Percentiles rank a stretch among this genome's conserved stretches.
Conservation (phyloP, 2,113 vertebrate species). For the Donacobius atricapilla region DNA sequence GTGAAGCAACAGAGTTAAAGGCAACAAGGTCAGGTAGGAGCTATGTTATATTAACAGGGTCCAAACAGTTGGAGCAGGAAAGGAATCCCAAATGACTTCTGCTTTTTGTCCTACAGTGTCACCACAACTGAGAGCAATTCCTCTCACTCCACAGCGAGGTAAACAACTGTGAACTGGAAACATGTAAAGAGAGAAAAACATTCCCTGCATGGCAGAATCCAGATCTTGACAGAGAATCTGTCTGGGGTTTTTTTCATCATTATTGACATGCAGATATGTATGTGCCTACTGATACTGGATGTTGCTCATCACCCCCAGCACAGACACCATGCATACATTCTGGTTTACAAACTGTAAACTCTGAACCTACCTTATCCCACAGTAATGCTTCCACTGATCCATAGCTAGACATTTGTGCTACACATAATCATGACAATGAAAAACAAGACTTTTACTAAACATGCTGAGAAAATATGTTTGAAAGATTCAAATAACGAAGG, state of each 20-base stretch:
- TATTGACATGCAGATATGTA: background rate
- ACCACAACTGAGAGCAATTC: background rate
- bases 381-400: background rate
- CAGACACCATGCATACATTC: fast-evolving
- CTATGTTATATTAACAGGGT: background rate
- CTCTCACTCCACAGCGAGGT: background rate
- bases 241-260: background rate
- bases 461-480: background rate
- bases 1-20: background rate
- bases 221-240: background rate
- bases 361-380: background rate
- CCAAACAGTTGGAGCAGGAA: background rate
- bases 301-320: background rate
- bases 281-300: background rate
- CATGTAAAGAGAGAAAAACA: background rate
- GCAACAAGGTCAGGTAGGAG: background rate
- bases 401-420: background rate
- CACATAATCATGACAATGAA: background rate
- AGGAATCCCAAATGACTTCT: background rate
- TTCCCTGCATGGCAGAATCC: background rate
- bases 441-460: background rate
- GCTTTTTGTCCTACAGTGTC: background rate
- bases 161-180: background rate
- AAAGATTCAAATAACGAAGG: background rate
- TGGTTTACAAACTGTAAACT: background rate